Percentiles rank a stretch among this genome's conserved stretches.
Conservation (phyloP, 1,140 invertebrate genomes). For the Pogonomyrmex californicus region DNA sequence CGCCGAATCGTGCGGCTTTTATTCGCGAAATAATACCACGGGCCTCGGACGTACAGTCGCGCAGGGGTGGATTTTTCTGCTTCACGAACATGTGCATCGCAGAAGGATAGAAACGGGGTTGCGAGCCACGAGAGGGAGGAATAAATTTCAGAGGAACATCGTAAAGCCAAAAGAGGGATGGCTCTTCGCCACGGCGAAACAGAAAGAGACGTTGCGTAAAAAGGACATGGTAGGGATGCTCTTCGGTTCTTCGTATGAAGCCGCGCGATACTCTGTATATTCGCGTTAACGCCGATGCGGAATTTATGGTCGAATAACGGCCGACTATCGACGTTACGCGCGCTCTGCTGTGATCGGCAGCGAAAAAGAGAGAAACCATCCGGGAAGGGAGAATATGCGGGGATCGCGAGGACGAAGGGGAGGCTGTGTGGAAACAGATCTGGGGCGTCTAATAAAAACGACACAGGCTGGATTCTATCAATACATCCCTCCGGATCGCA, state of each 20-base stretch:
- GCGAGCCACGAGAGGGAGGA: conserved; percentile 49
- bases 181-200: conserved; percentile 40
- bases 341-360: conserved; percentile 57
- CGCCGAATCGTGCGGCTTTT: conserved; percentile 38
- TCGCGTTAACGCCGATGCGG: conserved; percentile 76
- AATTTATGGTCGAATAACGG: conserved; percentile 82
- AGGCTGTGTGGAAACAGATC: conserved; percentile 22
- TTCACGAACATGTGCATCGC: conserved; percentile 53
- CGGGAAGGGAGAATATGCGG: neutral
- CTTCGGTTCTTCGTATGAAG: conserved; percentile 46
- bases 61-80: conserved; percentile 48
- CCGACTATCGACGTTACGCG: conserved; percentile 61
- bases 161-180: conserved; percentile 52
- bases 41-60: conserved; percentile 5
- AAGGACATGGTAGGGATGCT: neutral
- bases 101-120: conserved; percentile 37
- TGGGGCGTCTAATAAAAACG: conserved; percentile 51
- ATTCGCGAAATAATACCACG: conserved; percentile 57
- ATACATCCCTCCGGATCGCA: conserved; percentile 19
- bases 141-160: conserved; percentile 63
- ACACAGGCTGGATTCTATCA: conserved; percentile 34
- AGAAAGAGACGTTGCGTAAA: conserved; percentile 58
- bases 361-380: conserved; percentile 65
- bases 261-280: conserved; percentile 70
- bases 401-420: neutral